Conservation (phyloP, 2,888 invertebrate species). For the Drosophila koepferae region DNA sequence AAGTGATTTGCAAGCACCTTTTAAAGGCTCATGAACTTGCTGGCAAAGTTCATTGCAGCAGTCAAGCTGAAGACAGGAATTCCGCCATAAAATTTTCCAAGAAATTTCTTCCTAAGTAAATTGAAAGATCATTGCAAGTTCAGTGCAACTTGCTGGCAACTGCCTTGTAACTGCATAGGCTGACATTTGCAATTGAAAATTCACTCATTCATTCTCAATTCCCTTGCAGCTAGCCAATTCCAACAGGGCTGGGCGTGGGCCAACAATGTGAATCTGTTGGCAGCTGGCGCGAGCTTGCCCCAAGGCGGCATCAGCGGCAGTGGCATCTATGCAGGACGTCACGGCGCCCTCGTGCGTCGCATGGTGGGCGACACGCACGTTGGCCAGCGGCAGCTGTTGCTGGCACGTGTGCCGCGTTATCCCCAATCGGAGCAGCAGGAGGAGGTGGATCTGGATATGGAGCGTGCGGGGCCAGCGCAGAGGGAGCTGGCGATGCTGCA, state of each 20-base stretch:
- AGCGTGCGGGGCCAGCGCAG: constrained; percentile 18
- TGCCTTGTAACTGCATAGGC: neutral
- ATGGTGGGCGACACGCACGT: constrained; percentile 66
- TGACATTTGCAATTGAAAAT: neutral
- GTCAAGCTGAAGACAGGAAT: neutral
- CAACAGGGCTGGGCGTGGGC: constrained; percentile 88
- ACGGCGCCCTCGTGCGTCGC: constrained; percentile 75
- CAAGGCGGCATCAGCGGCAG: constrained; percentile 87
- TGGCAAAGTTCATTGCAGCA: neutral
- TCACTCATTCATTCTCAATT: neutral
- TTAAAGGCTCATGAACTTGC: too few species aligned
- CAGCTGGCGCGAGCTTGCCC: constrained; percentile 87
- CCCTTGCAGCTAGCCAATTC: constrained; percentile 85
- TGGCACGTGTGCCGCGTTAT: constrained; percentile 71
- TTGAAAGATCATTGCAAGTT: neutral
- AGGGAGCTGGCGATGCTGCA: constrained; percentile 56
- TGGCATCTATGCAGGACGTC: constrained; percentile 87
- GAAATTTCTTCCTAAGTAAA: too few species aligned
- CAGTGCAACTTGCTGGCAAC: constrained; percentile 1
- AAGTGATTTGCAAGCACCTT: too few species aligned
- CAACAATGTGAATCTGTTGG: constrained; percentile 87
- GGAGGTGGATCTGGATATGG: constrained; percentile 27
- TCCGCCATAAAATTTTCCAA: too few species aligned
- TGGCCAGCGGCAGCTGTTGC: constrained; percentile 69
- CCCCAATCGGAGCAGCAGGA: constrained; percentile 5